Evolutionary conservation across 2,113 vertebrate species (phyloP).

Genomic region (Tragelaphus imberbis): DNA sequence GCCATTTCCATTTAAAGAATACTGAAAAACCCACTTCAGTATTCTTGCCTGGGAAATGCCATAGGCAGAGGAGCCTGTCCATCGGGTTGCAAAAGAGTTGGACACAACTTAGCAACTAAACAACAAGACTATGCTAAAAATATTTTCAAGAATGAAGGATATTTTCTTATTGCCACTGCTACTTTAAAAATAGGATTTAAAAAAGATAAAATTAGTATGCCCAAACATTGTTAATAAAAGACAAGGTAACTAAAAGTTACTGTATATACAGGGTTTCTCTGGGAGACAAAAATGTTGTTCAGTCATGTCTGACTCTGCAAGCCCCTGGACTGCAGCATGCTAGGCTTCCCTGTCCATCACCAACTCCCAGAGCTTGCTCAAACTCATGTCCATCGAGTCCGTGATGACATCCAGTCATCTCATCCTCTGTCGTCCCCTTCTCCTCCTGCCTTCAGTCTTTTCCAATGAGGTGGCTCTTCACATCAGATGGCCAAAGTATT

Average conservation of each 20-base stretch:
- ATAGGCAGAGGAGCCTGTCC: neutral
- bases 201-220: neutral
- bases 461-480: neutral
- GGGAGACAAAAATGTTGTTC: neutral
- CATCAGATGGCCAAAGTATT: neutral
- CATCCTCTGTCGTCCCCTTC: neutral
- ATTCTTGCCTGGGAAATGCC: neutral
- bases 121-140: neutral
- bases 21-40: neutral
- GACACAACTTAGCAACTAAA: neutral
- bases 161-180: neutral
- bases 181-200: neutral
- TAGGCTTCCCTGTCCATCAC: neutral
- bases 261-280: neutral
- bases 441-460: neutral
- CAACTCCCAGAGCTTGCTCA: neutral
- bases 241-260: neutral
- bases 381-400: neutral
- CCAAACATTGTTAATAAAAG: neutral
- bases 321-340: neutral
- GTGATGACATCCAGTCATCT: neutral
- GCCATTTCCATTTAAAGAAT: conserved; percentile 45
- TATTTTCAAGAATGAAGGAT: neutral
- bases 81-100: neutral
- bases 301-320: neutral